Base-by-base conservation (phyloP, 2,888 invertebrate genomes). In the Aphidius colemani region DNA sequence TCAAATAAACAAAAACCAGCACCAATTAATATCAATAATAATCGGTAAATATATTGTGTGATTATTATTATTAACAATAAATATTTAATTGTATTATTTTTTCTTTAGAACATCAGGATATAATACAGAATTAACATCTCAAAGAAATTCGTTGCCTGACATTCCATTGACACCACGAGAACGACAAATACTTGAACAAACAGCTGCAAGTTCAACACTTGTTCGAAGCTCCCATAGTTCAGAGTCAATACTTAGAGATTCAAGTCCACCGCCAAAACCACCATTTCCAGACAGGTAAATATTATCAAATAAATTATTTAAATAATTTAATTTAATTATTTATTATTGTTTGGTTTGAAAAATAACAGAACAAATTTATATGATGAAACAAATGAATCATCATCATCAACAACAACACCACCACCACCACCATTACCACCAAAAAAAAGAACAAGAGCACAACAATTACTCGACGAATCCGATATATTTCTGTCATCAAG, bases 121-220 rank as follows among this genome's bases (percentile, higher is more conserved):
- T 67, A 77, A 75, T 65, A 77, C 78, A 63, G 83, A 83, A 68
- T 63, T 81, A 59, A 75, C 80, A 57, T 75, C 79, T 45, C 89
- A 88, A 82, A 85, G 90, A 74, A 90, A 89, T 75, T 90, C 90
- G 63, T 81, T 90, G 74, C 86, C 91, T 79, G 94, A 94, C 84
- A 94, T 94, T 77, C 92, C 93, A 30, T 82, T 94, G 74, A 93
- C 93, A 66, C 93, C 93, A 56, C 88, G 92, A 77, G 92, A 91
- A 82, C 85, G 88, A 55, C 88, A 90, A 70, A 85, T 88, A 70
- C 80, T 90, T 72, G 89, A 89, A 67, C 85, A 86, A 72, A 86
- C 85, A 7, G 85, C 86, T 7, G 83, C 84, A 71, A 81, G 82
- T 74, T 83, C 82, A 69, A 85, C 83, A 76, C 87, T 88, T 65